Base-by-base conservation (phyloP, 2,113 vertebrate species). In the Acrocephalus arundinaceus region DNA sequence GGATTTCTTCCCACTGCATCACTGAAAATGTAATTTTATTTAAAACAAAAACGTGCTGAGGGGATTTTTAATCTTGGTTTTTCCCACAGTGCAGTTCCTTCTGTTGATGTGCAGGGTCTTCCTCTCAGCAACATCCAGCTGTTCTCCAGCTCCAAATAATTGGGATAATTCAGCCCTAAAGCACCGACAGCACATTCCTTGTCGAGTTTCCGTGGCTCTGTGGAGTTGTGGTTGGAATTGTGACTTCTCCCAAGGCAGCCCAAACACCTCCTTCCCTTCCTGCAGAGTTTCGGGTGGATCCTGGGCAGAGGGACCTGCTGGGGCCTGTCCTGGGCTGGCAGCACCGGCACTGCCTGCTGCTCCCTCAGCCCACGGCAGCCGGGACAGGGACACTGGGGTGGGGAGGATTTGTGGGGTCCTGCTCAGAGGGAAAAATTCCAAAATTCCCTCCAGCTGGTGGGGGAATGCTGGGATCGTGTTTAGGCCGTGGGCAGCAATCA, bases 291-390 rank as follows among this genome's bases (percentile, higher is more conserved):
- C 3, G 95, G 94, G 93, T 92, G 93, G 73, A 43, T 91, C 94
- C 87, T 58, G 82, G 89, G 91, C 92, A 76, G 31, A 57, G 35
- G 37, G 87, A 67, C 77, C 75, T 96, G 96, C 86, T 17, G 2
- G 51, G 95, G 71, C 96, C 79, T 95, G 96, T 95, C 70, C 75
- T 14, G 28, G 63, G 49, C 81, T 16, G 13, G 71, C 31, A 46
- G 89, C 87, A 5, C 71, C 20, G 86, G n/a, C 6, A 3, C 49
- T 23, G 78, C 62, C 62, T 85, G 28, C 15, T 3, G 51, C 83
- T 70, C 58, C 46, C 72, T 37, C 11, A 2, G 11, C 51, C 63
- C 16, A 0, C 8, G 59, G 59, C 46, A 11, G 15, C 59, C 27
- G 3, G 37, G 19, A 7, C 57, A 21, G 76, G 48, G 7, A 31